Percentiles rank a stretch among this genome's conserved stretches.
Evolutionary conservation across 2,888 invertebrate species (phyloP).

Genomic region (Anodontia alba): DNA sequence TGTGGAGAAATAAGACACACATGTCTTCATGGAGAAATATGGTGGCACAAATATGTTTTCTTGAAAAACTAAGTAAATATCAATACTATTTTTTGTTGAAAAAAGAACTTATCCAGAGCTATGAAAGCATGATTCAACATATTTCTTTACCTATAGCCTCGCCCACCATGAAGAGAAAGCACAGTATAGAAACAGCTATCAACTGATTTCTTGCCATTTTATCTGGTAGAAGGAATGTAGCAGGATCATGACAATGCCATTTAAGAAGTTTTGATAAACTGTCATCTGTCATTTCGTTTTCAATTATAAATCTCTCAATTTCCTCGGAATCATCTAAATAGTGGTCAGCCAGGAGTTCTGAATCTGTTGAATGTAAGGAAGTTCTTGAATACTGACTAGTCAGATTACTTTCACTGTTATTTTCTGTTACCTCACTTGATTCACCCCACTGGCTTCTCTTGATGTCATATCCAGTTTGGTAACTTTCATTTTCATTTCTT

Average conservation of each 20-base stretch:
- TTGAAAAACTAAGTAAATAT: too few species aligned
- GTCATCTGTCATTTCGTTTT: slow-evolving; percentile 5
- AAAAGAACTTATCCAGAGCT: too few species aligned
- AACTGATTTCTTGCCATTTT: slow-evolving; percentile 80
- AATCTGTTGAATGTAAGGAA: slow-evolving; percentile 47
- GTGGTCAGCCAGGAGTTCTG: slow-evolving; percentile 45
- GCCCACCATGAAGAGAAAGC: slow-evolving; percentile 83
- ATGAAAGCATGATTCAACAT: too few species aligned
- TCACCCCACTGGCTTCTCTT: neutral
- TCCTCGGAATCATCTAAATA: slow-evolving; percentile 7
- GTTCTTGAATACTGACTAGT: slow-evolving; percentile 18
- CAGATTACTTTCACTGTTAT: neutral
- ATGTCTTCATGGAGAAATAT: too few species aligned
- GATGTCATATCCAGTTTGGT: neutral
- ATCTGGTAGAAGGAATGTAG: slow-evolving; percentile 58
- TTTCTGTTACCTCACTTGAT: neutral
- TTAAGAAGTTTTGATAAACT: slow-evolving; percentile 12
- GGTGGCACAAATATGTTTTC: too few species aligned
- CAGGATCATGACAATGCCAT: slow-evolving; percentile 66
- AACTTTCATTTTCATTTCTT: neutral
- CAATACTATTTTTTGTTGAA: too few species aligned
- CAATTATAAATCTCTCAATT: slow-evolving; percentile 15
- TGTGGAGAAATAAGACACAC: too few species aligned
- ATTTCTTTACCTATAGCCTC: slow-evolving; percentile 81
- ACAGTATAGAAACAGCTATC: slow-evolving; percentile 78